Evolutionary conservation across 2,113 vertebrate species (phyloP), one percentile per base, ranked within the genome.

Genomic region (Microtus ochrogaster): DNA sequence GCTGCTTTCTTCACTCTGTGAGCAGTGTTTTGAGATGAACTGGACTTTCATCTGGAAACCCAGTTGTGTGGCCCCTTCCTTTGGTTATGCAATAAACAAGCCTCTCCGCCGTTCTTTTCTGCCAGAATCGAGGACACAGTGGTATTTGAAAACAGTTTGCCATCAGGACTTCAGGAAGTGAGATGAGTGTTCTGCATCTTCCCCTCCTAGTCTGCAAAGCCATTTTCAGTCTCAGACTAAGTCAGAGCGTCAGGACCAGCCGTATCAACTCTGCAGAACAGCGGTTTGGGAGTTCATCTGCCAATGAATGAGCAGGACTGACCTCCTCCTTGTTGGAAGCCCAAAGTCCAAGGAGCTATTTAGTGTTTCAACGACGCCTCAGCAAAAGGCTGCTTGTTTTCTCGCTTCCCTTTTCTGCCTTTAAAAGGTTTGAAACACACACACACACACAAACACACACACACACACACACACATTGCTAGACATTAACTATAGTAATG

Each of bases 11-110:
- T 68, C 41, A 79, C 65, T 92, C 78, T 58, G 73, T 90, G 68
- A 91, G n/a, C 13, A 93, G 52, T 92, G 44, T 89, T 95, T 86
- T 83, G 47, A 96, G 92, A 95, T 79, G 89, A 96, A 95, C 91
- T 97, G 91, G 94, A 76, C 88, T 97, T 97, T 95, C 91, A 92
- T 91, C 92, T 96, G 90, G 70, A 94, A 90, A n/a, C 89, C 93
- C 97, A 96, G 91, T 92, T 83, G 74, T 92, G 74, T 95, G 92
- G 91, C 89, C 95, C 93, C 91, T 96, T 93, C 77, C 72, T 79
- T 95, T 76, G 49, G 55, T 89, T 95, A 74, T 93, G 92, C 61
- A 47, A 36, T 49, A 68, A 97, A 91, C 85, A 90, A 91, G 70
- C 68, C 3, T 0, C 49, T 17, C 61, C 66, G 90, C 65, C 66